phyloP scores from a whole-genome alignment of 1,140 invertebrate species.

The Epicauta chinensis region DNA sequence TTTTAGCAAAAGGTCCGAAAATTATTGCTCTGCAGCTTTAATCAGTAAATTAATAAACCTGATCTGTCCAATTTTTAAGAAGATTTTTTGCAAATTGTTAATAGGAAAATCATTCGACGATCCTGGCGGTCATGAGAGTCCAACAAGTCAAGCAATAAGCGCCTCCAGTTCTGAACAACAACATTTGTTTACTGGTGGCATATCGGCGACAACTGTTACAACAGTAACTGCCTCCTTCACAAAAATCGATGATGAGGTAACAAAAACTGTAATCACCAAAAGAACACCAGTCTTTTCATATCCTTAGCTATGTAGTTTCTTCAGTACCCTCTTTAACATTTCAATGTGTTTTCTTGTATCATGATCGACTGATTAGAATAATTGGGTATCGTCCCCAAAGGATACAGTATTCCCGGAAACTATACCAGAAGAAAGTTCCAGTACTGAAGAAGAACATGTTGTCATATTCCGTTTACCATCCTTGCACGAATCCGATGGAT shows the following conservation, averaged over 20 bases:
- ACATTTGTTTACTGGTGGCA: slow-evolving; percentile 37
- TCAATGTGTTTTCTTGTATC: neutral
- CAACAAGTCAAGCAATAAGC: slow-evolving; percentile 50
- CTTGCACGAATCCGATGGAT: slow-evolving; percentile 57
- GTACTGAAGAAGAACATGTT: slow-evolving; percentile 85
- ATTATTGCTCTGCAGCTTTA: too few relatives aligned
- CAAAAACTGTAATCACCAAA: slow-evolving; percentile 39
- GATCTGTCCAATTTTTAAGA: too few relatives aligned
- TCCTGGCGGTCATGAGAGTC: slow-evolving; percentile 49
- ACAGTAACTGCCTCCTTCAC: slow-evolving; percentile 34
- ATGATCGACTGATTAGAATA: slow-evolving; percentile 43
- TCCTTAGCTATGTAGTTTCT: too few relatives aligned
- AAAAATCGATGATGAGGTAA: slow-evolving; percentile 53
- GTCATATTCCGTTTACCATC: slow-evolving; percentile 73
- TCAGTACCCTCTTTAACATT: too few relatives aligned
- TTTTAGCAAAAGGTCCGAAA: too few relatives aligned
- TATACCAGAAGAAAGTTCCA: slow-evolving; percentile 86
- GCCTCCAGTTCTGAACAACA: slow-evolving; percentile 35
- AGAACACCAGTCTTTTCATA: too few relatives aligned
- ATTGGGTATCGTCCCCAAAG: slow-evolving; percentile 76
- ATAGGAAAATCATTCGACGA: slow-evolving; percentile 52
- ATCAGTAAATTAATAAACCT: too few relatives aligned
- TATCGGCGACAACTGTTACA: slow-evolving; percentile 26
- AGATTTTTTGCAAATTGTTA: too few relatives aligned
- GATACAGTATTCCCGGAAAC: slow-evolving; percentile 85